These are phyloP conservation scores for Scrobipalpa costella DNA, from an alignment of 2,888 invertebrate genomes.

Conservation along the genomic window DNA sequence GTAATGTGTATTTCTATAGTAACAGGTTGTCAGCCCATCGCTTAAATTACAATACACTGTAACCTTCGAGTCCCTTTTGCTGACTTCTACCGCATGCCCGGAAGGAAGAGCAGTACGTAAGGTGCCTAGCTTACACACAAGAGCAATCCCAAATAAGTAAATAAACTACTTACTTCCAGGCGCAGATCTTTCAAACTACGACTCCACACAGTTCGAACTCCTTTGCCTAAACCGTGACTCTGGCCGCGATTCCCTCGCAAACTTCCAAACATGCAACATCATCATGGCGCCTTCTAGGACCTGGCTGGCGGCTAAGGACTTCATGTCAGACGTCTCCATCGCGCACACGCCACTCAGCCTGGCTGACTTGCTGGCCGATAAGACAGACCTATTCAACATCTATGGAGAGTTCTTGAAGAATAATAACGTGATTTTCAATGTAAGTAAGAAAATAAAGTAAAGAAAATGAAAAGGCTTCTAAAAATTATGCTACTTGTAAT, in stretches of 20 bases:
- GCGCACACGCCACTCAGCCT: constrained; percentile 83
- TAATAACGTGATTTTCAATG: constrained; percentile 73
- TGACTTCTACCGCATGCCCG: too few relatives aligned
- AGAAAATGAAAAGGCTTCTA: too few relatives aligned
- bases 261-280: constrained; percentile 82
- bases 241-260: constrained; percentile 75
- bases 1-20: too few relatives aligned
- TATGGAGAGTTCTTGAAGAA: constrained; percentile 82
- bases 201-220: constrained; percentile 80
- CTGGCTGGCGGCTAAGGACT: constrained; percentile 73
- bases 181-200: constrained; percentile 78
- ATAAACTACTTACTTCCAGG: constrained; percentile 61
- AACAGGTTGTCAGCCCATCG: too few relatives aligned
- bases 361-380: constrained; percentile 76
- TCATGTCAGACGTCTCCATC: constrained; percentile 82
- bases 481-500: too few relatives aligned
- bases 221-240: constrained; percentile 80
- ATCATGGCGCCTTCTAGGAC: constrained; percentile 82
- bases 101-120: too few relatives aligned
- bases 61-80: too few relatives aligned
- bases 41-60: too few relatives aligned
- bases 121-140: too few relatives aligned
- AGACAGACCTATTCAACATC: constrained; percentile 83
- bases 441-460: constrained; percentile 47
- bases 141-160: too few relatives aligned